These are phyloP conservation scores for Poeciliopsis turrubarensis DNA, from an alignment of 2,113 vertebrate genomes.

Conservation along the genomic window DNA sequence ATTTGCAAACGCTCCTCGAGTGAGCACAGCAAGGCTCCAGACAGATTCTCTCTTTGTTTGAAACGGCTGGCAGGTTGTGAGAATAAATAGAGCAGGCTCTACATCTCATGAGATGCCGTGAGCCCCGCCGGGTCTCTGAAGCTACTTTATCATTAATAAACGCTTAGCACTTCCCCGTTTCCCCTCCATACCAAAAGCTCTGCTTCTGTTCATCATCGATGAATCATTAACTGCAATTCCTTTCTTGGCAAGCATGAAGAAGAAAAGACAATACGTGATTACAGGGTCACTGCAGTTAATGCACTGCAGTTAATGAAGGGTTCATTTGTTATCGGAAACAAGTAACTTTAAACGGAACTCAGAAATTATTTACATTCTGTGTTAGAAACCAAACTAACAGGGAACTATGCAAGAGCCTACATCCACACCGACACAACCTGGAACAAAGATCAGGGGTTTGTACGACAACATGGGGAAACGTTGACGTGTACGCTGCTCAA, in stretches of 20 bases:
- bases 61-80: conserved; percentile 58
- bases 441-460: too few relatives aligned
- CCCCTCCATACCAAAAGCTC: conserved; percentile 22
- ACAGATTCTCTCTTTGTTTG: conserved; percentile 56
- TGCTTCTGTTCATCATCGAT: conserved; percentile 27
- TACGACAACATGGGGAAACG: too few relatives aligned
- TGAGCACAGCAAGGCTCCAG: conserved; percentile 58
- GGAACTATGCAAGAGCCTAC: too few relatives aligned
- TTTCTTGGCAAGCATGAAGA: neutral
- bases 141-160: conserved; percentile 73
- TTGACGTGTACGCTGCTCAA: too few relatives aligned
- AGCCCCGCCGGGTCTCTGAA: conserved; percentile 52
- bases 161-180: conserved; percentile 61
- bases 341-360: too few relatives aligned
- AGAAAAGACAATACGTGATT: neutral
- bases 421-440: too few relatives aligned
- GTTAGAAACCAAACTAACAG: too few relatives aligned
- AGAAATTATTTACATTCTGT: too few relatives aligned
- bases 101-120: conserved; percentile 57
- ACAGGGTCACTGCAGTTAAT: neutral
- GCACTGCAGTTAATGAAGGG: neutral
- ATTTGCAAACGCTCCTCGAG: conserved; percentile 48
- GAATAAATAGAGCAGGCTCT: conserved; percentile 63
- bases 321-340: neutral
- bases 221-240: conserved; percentile 52